Evolutionary conservation across 2,888 invertebrate species (phyloP).

Genomic region (Polia nebulosa): DNA sequence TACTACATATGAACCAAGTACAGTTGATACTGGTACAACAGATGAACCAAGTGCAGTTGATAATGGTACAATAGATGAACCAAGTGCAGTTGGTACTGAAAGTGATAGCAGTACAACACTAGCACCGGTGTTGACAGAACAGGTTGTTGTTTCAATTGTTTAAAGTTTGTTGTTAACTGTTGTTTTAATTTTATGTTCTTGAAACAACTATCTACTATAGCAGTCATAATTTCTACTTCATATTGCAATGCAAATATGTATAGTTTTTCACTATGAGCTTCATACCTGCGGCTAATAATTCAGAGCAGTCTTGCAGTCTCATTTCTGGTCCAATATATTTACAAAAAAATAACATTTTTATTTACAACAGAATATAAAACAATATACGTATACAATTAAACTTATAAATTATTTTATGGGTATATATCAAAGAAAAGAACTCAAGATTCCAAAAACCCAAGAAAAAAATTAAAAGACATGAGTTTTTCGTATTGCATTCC

Average conservation of each 20-base stretch:
- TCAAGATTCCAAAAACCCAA: too few relatives aligned
- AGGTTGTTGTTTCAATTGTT: conserved; percentile 72
- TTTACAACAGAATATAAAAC: too few relatives aligned
- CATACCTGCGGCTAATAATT: background rate
- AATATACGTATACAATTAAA: too few relatives aligned
- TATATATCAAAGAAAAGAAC: too few relatives aligned
- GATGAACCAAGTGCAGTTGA: background rate
- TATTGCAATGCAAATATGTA: too few relatives aligned
- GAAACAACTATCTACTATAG: conserved; percentile 45
- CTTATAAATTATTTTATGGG: too few relatives aligned
- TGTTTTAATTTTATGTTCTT: conserved; percentile 50
- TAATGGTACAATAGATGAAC: conserved; percentile 23
- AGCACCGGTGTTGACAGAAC: conserved; percentile 58
- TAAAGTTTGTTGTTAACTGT: conserved; percentile 62
- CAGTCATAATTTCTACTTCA: too few relatives aligned
- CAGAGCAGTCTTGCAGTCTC: background rate
- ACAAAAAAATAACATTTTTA: too few relatives aligned
- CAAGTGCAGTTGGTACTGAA: conserved; percentile 14
- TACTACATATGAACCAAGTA: background rate
- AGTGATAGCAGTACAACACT: conserved; percentile 48
- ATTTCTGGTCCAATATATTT: background rate
- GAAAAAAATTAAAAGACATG: too few relatives aligned
- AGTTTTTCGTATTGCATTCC: too few relatives aligned
- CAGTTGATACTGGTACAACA: background rate
- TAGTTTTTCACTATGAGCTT: too few relatives aligned